Conservation (phyloP, 64 coral and sea anemone genomes). For the Dendronephthya gigantea region DNA sequence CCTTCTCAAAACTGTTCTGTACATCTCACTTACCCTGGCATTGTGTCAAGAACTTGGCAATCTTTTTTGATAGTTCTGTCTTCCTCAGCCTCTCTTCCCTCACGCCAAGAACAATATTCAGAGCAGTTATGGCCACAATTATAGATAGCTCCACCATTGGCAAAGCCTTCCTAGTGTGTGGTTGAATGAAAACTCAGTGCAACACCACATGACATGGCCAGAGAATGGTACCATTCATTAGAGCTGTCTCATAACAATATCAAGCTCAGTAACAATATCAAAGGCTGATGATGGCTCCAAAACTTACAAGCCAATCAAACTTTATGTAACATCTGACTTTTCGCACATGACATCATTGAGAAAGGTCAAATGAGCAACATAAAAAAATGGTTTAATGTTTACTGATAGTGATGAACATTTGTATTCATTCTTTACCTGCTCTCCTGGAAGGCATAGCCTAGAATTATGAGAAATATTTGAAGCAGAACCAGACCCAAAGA, state of each 20-base stretch:
- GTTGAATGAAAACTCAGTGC: not conserved
- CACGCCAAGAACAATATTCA: conserved; percentile 59
- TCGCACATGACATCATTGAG: too few relatives aligned
- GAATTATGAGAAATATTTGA: conserved; percentile 55
- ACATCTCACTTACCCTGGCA: conserved; percentile 41
- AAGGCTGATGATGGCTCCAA: too few relatives aligned
- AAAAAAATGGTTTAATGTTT: not conserved
- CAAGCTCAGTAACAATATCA: too few relatives aligned
- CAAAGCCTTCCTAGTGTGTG: conserved; percentile 33
- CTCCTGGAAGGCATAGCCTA: conserved; percentile 42
- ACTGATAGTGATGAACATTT: not conserved
- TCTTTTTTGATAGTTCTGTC: conserved; percentile 66
- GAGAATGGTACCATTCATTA: too few relatives aligned
- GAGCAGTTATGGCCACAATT: conserved; percentile 43
- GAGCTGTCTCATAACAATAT: too few relatives aligned
- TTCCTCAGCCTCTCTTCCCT: conserved; percentile 70
- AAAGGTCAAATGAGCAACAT: too few relatives aligned
- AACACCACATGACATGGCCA: too few relatives aligned
- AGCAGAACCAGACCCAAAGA: conserved; percentile 52
- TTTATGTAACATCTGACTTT: too few relatives aligned
- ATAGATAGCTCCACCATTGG: conserved; percentile 55
- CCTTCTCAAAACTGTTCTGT: too few relatives aligned
- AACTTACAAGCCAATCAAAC: too few relatives aligned
- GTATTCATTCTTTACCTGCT: not conserved
- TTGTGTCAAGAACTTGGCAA: conserved; percentile 34